Evolutionary conservation across 2,113 vertebrate genomes (phyloP), one percentile per base, ranked within the genome.

Genomic region (Psittacula cyanocephala): DNA sequence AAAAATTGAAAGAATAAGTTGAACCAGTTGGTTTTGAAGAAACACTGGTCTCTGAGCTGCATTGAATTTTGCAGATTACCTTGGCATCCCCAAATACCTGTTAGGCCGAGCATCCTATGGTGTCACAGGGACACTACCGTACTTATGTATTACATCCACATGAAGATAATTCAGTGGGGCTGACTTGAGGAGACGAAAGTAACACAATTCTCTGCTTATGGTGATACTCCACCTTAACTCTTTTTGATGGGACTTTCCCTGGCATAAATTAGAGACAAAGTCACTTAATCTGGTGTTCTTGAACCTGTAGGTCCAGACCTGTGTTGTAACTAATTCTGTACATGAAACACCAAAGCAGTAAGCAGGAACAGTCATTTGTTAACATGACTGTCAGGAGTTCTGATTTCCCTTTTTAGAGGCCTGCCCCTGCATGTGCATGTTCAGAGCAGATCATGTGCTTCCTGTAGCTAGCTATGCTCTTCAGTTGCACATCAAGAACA

Each of bases 401-500:
- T 86, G 44, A 83, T 68, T 62, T 80, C 31, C 47, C 31, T 63
- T 75, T 95, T 80, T 16, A 63, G 44, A 86, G 64, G 46, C n/a
- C 72, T 57, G 25, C 5, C 47, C 59, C 43, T 70, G 35, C 65
- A 60, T 20, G n/a, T 60, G 17, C 29, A 14, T 33, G 29, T 78
- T 90, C 60, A 81, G 37, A 43, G 85, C 35, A 81, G 53, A 79
- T 28, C 0, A 0, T 44, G 47, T 53, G 23, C 69, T 92, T 87
- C 18, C n/a, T 47, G 41, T 53, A 43, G 37, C 39, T 71, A 74
- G 27, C 60, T 78, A 4, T 3, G 37, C 39, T 72, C 20, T 87
- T 88, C 62, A 94, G 86, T 81, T 85, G 28, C 60, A 86, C 39
- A 39, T 85, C 68, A 91, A 82, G 49, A 96, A 81, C 71, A 57